phyloP scores from a whole-genome alignment of 2,113 vertebrate species.

The Orcinus orca region DNA sequence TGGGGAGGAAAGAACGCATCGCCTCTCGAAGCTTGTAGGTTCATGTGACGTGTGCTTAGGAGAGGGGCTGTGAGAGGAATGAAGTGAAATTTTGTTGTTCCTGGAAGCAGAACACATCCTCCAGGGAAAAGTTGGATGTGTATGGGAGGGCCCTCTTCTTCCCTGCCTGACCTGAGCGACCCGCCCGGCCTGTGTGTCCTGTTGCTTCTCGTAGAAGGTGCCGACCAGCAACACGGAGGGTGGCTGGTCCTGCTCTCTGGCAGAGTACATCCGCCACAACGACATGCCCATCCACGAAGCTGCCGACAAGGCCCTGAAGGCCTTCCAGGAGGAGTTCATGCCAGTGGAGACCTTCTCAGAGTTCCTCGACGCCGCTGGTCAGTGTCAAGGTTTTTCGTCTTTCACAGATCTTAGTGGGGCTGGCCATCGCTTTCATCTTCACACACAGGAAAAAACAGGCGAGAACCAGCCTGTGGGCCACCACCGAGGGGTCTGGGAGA shows the following conservation, averaged over 20 bases:
- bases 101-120: background rate
- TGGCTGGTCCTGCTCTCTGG: constrained; percentile 99
- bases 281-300: constrained; percentile 99
- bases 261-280: constrained; percentile 96
- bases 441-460: rapidly evolving
- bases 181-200: background rate
- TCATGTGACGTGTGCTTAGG: background rate
- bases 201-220: constrained; percentile 89
- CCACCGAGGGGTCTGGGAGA: background rate
- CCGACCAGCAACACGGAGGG: constrained; percentile 99
- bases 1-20: too few species aligned
- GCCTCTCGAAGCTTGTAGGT: background rate
- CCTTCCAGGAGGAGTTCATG: constrained; percentile 99
- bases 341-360: constrained; percentile 95
- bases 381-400: constrained; percentile 76
- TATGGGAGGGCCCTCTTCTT: background rate
- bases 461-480: background rate
- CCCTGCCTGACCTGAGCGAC: background rate
- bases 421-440: background rate
- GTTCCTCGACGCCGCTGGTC: constrained; percentile 95
- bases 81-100: background rate
- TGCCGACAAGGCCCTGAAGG: constrained; percentile 94
- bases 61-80: background rate
- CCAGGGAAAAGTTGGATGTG: background rate
- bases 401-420: background rate